Evolutionary conservation across 2,888 invertebrate species (phyloP).

Genomic region (Yponomeuta cagnagella): DNA sequence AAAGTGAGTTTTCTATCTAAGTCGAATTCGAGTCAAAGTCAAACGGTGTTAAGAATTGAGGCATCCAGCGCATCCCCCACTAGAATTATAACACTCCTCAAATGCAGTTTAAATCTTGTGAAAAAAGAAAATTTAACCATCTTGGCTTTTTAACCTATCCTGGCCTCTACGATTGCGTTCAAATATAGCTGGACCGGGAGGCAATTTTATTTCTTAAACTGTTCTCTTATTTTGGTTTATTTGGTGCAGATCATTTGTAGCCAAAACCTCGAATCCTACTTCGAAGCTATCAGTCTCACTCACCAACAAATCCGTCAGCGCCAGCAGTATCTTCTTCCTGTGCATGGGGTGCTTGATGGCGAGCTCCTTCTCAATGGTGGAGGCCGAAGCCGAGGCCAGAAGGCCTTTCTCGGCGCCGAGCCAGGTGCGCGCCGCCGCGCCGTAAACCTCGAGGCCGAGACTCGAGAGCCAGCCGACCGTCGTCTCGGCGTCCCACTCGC

Average conservation of each 20-base stretch:
- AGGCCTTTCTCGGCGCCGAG: constrained; percentile 79
- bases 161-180: too few relatives aligned
- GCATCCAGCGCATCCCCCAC: too few relatives aligned
- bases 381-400: constrained; percentile 84
- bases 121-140: too few relatives aligned
- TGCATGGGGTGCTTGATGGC: constrained; percentile 90
- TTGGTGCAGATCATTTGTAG: too few relatives aligned
- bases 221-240: too few relatives aligned
- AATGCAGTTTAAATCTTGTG: too few relatives aligned
- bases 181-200: too few relatives aligned
- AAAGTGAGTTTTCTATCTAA: background rate
- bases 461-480: constrained; percentile 89
- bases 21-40: background rate
- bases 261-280: too few relatives aligned
- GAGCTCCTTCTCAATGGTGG: constrained; percentile 92
- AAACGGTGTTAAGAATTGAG: too few relatives aligned
- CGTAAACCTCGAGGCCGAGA: constrained; percentile 86
- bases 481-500: constrained; percentile 87
- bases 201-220: too few relatives aligned
- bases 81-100: too few relatives aligned
- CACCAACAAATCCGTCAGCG: constrained; percentile 78
- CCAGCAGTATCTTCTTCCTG: constrained; percentile 92
- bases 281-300: constrained; percentile 19
- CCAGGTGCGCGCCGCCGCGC: constrained; percentile 88
- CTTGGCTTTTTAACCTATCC: too few relatives aligned